Conservation (phyloP, 2,113 vertebrate genomes). For the Burhinus bistriatus region DNA sequence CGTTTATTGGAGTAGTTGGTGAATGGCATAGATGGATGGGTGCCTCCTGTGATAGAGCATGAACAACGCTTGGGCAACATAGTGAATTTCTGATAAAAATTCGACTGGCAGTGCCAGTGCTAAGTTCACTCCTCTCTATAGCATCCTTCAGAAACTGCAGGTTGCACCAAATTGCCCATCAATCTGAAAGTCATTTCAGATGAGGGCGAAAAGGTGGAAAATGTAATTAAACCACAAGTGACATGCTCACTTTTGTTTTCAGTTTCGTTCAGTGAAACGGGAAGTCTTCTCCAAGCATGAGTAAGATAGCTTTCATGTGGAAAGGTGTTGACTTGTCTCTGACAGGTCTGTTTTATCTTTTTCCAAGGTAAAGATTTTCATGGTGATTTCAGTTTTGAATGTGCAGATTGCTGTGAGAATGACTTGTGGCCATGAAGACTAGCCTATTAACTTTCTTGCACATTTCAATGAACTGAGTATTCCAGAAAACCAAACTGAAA, state of each 20-base stretch:
- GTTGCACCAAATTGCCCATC: background rate
- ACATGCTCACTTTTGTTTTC: background rate
- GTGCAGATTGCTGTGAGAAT: background rate
- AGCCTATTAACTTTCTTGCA: background rate
- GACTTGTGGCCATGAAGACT: background rate
- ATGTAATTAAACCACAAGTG: background rate
- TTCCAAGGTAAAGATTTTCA: background rate
- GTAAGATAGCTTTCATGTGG: background rate
- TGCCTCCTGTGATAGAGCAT: background rate
- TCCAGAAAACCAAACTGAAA: background rate
- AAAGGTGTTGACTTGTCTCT: constrained; percentile 9
- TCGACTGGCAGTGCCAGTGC: background rate
- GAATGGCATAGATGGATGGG: background rate
- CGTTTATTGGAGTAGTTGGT: background rate
- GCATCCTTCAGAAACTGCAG: background rate
- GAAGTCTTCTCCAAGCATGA: background rate
- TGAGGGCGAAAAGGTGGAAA: background rate
- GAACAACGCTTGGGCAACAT: accelerated
- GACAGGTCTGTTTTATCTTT: background rate
- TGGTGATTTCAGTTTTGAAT: background rate
- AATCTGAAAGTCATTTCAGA: background rate
- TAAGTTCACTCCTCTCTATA: background rate
- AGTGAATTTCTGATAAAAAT: background rate
- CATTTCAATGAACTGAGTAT: background rate
- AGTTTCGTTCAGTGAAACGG: background rate